Base-by-base conservation (phyloP, 2,797 vertebrate genomes). In the Dendrocincla fuliginosa region DNA sequence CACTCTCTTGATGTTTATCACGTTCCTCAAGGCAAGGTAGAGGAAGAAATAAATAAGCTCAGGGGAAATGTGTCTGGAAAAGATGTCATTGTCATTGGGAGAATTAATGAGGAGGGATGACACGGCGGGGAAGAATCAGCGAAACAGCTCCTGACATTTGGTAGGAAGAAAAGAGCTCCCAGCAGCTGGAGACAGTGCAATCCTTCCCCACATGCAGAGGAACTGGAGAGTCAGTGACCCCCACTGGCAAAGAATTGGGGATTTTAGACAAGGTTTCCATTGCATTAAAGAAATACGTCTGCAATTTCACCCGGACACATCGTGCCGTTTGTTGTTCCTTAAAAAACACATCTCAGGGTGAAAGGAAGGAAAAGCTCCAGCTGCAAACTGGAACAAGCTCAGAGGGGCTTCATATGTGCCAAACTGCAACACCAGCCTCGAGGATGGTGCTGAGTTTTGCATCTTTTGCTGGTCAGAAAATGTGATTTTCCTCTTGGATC, bases 381-480 rank as follows among this genome's bases (percentile, higher is more conserved):
- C 0, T 68, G 33, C 9, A 15, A 46, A 60, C 6, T 37, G 30
- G 85, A 55, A 39, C 11, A 13, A 67, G 69, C 8, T 73, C 41
- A 30, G 16, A 3, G 39, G 24, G 49, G 41, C 41, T 74, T 3
- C 2, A 0, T 2, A 3, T 52, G 39, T 67, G 80, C 61, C 39
- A 64, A 86, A 87, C 0, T 49, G 76, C 56, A 78, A 60, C 84
- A 25, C 14, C 67, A 61, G 50, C 59, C 82, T 59, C 73, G 42
- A 49, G 46, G 20, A 1, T 5, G 13, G 0, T 3, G 3, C 49
- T n/a, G 3, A 0, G 3, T 22, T 53, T 59, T 20, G 47, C 37
- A 56, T 44, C 37, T 70, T 56, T n/a, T 52, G 7, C 60, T 52
- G 33, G 18, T 8, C 37, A 27, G 9, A 32, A 88, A 56, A 67